Evolutionary conservation across 1,140 invertebrate species (phyloP), one percentile per base, ranked within the genome.

Genomic region (Leptopilina boulardi): DNA sequence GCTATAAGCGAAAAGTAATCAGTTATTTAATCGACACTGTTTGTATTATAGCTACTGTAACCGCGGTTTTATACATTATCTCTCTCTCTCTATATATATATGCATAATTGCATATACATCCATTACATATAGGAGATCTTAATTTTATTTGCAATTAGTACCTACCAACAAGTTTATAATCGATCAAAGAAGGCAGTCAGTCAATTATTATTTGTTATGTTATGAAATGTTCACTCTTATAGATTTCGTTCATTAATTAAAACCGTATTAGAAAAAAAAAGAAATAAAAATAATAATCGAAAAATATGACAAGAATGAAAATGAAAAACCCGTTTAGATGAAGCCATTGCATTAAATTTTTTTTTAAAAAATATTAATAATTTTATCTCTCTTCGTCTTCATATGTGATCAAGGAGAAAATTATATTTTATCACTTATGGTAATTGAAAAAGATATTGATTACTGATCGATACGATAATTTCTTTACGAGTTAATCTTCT

Each of bases 261-360:
- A 66, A 84, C 79, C 75, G 21, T n/a, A 34, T 74, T n/a, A 26
- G 34, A 42, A 71, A 26, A 51, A 23, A 41, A 66, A 34, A n/a
- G n/a, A 13, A 23, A 30, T 10, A 15, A 26, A 2, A 21, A 26
- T 26, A 59, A 30, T 21, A 54, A 38, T 54, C 18, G 0, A 66
- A 66, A 66, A 11, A 15, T 30, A 15, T n/a, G 59, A 66, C 3
- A n/a, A 30, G 23, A 66, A 30, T 30, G 59, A 66, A 66, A 66
- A 19, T 56, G 56, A 30, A 26, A 59, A 59, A 59, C 56, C 23
- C 21, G 56, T 59, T 59, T 59, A 59, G 10, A 59, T 21, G 21
- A 59, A 59, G 54, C 54, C 3, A 59, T 59, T 23, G 21, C 56
- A 30, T 13, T 66, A n/a, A 15, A 66, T 30, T 66, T 30, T 66